phyloP scores from a whole-genome alignment of 2,113 vertebrate genomes.

The Sigmodon hispidus region DNA sequence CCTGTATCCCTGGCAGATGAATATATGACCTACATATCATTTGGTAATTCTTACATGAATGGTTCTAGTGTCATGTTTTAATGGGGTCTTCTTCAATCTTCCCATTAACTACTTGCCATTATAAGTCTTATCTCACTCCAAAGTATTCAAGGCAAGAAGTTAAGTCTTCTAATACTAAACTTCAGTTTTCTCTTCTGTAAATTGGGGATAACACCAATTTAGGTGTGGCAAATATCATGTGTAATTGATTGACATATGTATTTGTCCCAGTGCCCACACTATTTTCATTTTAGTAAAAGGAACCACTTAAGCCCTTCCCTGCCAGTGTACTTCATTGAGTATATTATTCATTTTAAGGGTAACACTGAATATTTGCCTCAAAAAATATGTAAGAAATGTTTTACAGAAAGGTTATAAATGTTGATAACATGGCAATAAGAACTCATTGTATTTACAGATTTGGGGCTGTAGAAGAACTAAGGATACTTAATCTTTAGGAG shows the following conservation, averaged over 20 bases:
- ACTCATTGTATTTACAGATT: not conserved
- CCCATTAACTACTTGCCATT: not conserved
- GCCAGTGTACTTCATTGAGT: not conserved
- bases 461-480: not conserved
- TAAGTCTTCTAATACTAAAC: not conserved
- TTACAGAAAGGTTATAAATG: not conserved
- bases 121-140: not conserved
- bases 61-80: not conserved
- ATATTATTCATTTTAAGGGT: not conserved
- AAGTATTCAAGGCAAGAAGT: not conserved
- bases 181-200: conserved; percentile 6
- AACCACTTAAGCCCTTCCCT: not conserved
- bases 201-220: not conserved
- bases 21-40: rapidly evolving
- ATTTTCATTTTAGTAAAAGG: not conserved
- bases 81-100: not conserved
- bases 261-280: not conserved
- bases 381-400: not conserved
- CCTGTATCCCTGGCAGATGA: not conserved
- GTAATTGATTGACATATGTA: not conserved
- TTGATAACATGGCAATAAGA: not conserved
- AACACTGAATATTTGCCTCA: not conserved
- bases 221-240: not conserved
- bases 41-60: not conserved
- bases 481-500: not conserved